These are phyloP conservation scores for Myotis lucifugus DNA, from an alignment of 2,113 vertebrate species.

Conservation along the genomic window DNA sequence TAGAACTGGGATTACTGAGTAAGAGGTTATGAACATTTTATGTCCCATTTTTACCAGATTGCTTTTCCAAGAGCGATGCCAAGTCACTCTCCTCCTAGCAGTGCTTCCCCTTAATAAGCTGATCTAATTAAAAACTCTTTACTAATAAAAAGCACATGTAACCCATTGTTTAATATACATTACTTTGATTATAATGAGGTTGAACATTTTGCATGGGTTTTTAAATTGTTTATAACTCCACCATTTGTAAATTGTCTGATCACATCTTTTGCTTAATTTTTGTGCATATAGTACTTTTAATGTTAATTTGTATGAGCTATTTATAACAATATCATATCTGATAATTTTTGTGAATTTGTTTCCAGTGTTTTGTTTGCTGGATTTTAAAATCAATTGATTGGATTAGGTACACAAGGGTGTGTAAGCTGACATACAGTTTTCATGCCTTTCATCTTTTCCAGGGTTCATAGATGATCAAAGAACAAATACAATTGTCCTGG, in stretches of 20 bases:
- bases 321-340: not conserved
- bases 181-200: slow-evolving; percentile 36
- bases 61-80: slow-evolving; percentile 1
- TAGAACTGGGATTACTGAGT: slow-evolving; percentile 35
- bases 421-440: not conserved
- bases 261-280: slow-evolving; percentile 36
- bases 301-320: not conserved
- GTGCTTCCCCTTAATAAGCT: not conserved
- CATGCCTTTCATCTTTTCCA: not conserved
- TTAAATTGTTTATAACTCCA: slow-evolving; percentile 20
- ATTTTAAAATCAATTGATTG: not conserved
- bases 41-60: slow-evolving; percentile 25
- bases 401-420: not conserved
- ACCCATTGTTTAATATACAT: not conserved
- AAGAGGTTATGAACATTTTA: not conserved
- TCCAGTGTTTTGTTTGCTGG: not conserved
- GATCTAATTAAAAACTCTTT: not conserved
- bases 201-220: not conserved
- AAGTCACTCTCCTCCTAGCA: not conserved
- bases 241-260: not conserved
- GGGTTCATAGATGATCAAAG: not conserved
- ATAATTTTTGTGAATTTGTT: slow-evolving; percentile 38
- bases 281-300: not conserved
- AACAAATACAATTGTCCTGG: not conserved
- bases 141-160: not conserved